A percentile compares a stretch with the other conserved stretches of the same genome.
These are phyloP conservation scores for Phymatocera aterrima DNA, from an alignment of 2,888 invertebrate species.

Conservation along the genomic window DNA sequence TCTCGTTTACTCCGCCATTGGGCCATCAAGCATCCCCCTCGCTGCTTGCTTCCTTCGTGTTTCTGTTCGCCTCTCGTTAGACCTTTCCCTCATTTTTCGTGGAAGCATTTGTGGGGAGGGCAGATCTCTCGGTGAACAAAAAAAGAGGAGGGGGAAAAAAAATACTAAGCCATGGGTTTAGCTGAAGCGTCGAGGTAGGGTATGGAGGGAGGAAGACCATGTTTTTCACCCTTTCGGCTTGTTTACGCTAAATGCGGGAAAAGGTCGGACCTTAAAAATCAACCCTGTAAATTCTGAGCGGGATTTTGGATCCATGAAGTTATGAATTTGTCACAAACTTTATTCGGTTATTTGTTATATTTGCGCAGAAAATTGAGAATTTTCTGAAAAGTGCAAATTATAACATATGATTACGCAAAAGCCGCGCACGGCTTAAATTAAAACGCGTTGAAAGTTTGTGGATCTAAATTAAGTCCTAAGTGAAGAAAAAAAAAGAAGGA, in stretches of 20 bases:
- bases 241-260: conserved; percentile 6
- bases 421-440: neutral
- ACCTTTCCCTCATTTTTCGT: conserved; percentile 19
- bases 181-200: too few species aligned
- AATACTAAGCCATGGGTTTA: conserved; percentile 27
- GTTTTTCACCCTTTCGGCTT: conserved; percentile 33
- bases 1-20: neutral
- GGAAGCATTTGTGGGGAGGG: conserved; percentile 32
- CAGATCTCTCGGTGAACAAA: conserved; percentile 12
- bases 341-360: neutral
- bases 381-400: neutral
- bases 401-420: neutral
- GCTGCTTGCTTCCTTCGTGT: neutral
- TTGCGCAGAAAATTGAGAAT: neutral
- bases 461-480: neutral
- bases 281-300: neutral
- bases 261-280: neutral
- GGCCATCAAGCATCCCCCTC: too few species aligned
- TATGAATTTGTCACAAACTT: neutral
- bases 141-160: neutral
- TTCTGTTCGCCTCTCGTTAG: neutral
- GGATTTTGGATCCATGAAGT: too few species aligned
- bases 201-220: conserved; percentile 14
- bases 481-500: neutral
- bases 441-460: conserved; percentile 2